Base-by-base conservation (phyloP, 2,113 vertebrate genomes). In the Grammomys surdaster region DNA sequence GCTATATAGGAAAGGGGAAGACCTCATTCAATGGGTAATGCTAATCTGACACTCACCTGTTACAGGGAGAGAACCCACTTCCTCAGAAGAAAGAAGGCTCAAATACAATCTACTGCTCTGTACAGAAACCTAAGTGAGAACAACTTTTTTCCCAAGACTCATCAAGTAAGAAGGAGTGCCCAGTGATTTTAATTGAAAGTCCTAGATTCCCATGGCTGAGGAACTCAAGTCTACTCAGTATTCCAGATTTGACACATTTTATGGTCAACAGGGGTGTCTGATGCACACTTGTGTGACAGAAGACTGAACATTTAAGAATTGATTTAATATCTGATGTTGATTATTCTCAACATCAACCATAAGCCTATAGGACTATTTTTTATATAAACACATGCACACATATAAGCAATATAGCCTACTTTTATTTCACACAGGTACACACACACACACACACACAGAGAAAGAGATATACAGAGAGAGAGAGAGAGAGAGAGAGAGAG, bases 91-190 rank as follows among this genome's bases (percentile, higher is more conserved):
- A 88, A 26, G 75, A 93, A 13, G 72, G 0, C 28, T 60, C 54
- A n/a, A 9, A 19, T 48, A 96, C 91, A 72, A 36, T 95, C 85
- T 96, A 96, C 80, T 46, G 46, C 73, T 54, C 28, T 13, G 0
- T 94, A 40, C 73, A 90, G 90, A 93, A 82, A 43, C 5, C n/a
- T 51, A 51, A 87, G 95, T 96, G 20, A 96, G 89, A 82, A 81
- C 56, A 56, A n/a, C 86, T 86, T 72, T 58, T 95, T 24, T 90
- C 40, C 73, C 48, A 36, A 67, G 5, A 28, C 7, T 4, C n/a
- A 43, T 17, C 60, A 89, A 89, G 16, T n/a, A 16, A 80, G 36
- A 22, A 73, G 86, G 4, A 48, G 86, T 89, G 1, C 1, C 3
- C 31, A 96, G 70, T 8, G 36, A 19, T 86, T 91, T 91, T 81